phyloP scores from a whole-genome alignment of 2,888 invertebrate genomes.

The Myopa testacea region DNA sequence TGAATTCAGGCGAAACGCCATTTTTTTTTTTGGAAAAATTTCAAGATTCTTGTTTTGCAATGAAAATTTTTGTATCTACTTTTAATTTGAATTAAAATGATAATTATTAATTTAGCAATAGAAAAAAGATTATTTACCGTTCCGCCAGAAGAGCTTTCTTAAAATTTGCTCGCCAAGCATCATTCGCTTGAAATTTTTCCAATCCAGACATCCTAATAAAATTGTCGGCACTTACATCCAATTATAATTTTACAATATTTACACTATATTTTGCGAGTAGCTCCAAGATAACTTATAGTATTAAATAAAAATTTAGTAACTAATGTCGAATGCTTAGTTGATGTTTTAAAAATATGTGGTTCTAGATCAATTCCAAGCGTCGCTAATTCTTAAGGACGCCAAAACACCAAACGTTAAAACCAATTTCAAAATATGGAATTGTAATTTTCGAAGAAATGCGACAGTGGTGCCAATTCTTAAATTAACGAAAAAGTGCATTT shows the following conservation, averaged over 20 bases:
- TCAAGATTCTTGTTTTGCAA: constrained; percentile 37
- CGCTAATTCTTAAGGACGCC: neutral
- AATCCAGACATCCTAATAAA: constrained; percentile 59
- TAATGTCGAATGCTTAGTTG: neutral
- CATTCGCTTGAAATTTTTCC: constrained; percentile 62
- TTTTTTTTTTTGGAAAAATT: constrained; percentile 45
- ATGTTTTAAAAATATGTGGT: neutral
- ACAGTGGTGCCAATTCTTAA: constrained; percentile 15
- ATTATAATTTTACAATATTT: neutral
- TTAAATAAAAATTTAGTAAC: neutral
- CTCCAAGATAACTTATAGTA: neutral
- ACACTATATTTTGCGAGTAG: neutral
- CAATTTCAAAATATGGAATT: constrained; percentile 7
- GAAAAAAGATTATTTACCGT: constrained; percentile 58
- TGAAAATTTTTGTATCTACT: constrained; percentile 3
- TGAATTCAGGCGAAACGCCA: no score
- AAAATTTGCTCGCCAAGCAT: constrained; percentile 61
- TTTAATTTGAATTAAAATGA: constrained; percentile 3
- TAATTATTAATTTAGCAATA: neutral
- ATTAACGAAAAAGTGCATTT: neutral
- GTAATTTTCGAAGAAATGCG: neutral
- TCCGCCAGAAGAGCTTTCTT: constrained; percentile 58
- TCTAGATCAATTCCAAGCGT: neutral
- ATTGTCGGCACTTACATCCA: constrained; percentile 20
- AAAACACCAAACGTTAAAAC: constrained; percentile 12